Evolutionary conservation across 37 sponge, comb jelly and placozoan genomes (phyloP).

Genomic region (Beroe ovata): DNA sequence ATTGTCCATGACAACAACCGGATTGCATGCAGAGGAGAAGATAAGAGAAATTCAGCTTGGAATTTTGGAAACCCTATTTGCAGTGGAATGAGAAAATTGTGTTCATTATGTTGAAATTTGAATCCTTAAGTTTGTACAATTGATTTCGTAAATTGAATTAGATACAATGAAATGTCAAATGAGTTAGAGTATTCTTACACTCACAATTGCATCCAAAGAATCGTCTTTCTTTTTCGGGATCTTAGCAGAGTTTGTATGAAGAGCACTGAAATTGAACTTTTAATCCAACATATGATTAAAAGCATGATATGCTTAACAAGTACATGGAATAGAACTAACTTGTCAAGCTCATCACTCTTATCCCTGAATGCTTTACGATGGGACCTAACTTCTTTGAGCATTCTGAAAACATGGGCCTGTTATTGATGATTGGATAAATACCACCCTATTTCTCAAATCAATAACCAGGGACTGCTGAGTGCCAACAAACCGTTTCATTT

Average conservation of each 20-base stretch:
- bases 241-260: constrained; percentile 37
- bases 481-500: constrained; percentile 13
- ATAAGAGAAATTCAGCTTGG: background rate
- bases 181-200: background rate
- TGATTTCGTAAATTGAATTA: background rate
- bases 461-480: too few relatives aligned
- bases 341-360: constrained; percentile 53
- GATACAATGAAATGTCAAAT: too few relatives aligned
- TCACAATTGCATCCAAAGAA: background rate
- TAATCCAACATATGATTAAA: too few relatives aligned
- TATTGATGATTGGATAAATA: too few relatives aligned
- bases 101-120: too few relatives aligned
- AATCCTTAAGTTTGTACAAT: too few relatives aligned
- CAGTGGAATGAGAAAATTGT: background rate
- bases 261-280: constrained; percentile 12
- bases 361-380: constrained; percentile 51
- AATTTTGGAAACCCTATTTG: background rate
- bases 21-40: too few relatives aligned
- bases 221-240: constrained; percentile 63
- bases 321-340: constrained; percentile 49
- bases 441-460: too few relatives aligned
- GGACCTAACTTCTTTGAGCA: constrained; percentile 2
- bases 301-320: too few relatives aligned
- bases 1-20: too few relatives aligned
- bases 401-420: background rate